A percentile compares a stretch with the other conserved stretches of the same genome.
These are phyloP conservation scores for Pan troglodytes DNA, from an alignment of 2,113 vertebrate species.

Conservation along the genomic window NHGRI_mPanTro3-v2.1_pri NC_072416.2:77024501-77025000, in stretches of 20 bases:
- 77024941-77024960: too few species aligned
- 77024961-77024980: too few species aligned
- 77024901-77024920: too few species aligned
- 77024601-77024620: background rate
- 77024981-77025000: too few species aligned
- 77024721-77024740: background rate
- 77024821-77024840: too few species aligned
- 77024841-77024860: too few species aligned
- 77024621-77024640: background rate
- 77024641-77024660: background rate
- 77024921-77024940: too few species aligned
- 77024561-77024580: background rate
- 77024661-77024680: background rate
- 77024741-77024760: background rate
- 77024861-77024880: too few species aligned
- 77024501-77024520: rapidly evolving
- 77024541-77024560: background rate
- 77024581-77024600: background rate
- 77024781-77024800: too few species aligned
- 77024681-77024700: background rate
- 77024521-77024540: background rate
- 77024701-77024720: background rate
- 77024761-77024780: too few species aligned
- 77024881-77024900: too few species aligned
- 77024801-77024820: too few species aligned